Evolutionary conservation across 1,140 invertebrate genomes (phyloP).

Genomic region (Coptotermes formosanus): DNA sequence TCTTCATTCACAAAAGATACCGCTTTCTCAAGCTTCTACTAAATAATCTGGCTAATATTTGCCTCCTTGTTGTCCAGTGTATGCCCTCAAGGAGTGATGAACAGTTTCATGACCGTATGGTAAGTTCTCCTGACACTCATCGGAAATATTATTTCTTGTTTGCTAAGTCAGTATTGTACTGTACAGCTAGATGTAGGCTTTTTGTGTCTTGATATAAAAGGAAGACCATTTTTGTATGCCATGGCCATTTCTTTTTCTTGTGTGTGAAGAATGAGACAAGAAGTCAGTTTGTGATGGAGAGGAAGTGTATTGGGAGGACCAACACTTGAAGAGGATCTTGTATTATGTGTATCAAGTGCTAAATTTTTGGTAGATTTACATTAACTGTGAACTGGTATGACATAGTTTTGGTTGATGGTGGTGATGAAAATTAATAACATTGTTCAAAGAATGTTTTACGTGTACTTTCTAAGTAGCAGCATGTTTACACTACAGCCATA

Average conservation of each 20-base stretch:
- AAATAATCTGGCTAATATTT: conserved; percentile 31
- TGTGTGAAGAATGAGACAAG: not conserved
- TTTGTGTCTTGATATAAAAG: not conserved
- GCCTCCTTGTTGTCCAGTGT: conserved; percentile 55
- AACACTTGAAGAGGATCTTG: not conserved
- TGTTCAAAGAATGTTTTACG: too few species aligned
- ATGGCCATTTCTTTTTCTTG: conserved; percentile 22
- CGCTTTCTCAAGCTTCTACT: not conserved
- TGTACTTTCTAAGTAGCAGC: too few species aligned
- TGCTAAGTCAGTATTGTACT: conserved; percentile 13
- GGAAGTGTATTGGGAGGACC: not conserved
- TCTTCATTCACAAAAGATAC: conserved; percentile 20
- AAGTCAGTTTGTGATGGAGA: not conserved
- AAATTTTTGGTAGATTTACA: too few species aligned
- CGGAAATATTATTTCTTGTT: not conserved
- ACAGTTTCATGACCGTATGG: conserved; percentile 85
- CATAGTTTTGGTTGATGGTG: too few species aligned
- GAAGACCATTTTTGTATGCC: conserved; percentile 36
- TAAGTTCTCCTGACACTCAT: conserved; percentile 58
- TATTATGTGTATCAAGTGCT: too few species aligned
- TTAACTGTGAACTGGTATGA: too few species aligned
- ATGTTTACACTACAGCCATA: too few species aligned
- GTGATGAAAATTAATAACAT: too few species aligned
- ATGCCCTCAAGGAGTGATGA: conserved; percentile 82
- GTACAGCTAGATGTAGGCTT: not conserved